Evolutionary conservation across 2,797 vertebrate genomes (phyloP).

Genomic region (Podargus strigoides): DNA sequence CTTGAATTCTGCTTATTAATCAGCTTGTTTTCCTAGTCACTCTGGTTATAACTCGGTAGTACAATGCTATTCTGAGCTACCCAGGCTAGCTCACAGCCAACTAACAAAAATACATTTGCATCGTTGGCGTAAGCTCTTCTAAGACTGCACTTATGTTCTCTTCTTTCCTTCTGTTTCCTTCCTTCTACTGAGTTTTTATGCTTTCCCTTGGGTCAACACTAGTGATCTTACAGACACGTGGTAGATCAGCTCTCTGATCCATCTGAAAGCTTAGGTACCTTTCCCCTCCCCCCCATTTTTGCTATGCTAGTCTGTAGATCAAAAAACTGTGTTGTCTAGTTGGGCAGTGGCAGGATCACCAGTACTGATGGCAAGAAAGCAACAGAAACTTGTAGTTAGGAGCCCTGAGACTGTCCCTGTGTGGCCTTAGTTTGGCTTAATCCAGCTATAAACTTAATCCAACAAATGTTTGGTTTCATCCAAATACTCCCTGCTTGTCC

Average conservation of each 20-base stretch:
- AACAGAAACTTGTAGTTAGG: neutral
- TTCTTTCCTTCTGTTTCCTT: neutral
- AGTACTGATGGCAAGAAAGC: neutral
- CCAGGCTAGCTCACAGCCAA: neutral
- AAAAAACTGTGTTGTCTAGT: neutral
- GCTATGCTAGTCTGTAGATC: neutral
- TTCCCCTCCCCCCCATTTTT: neutral
- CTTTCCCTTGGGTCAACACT: neutral
- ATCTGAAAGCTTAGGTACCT: neutral
- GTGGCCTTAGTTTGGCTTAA: neutral
- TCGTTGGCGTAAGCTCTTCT: neutral
- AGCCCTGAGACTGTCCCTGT: neutral
- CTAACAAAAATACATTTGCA: neutral
- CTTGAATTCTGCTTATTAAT: neutral
- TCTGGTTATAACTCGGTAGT: neutral
- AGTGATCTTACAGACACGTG: neutral
- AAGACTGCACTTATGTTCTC: neutral
- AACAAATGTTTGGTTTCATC: neutral
- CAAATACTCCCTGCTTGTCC: neutral
- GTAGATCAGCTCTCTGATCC: neutral
- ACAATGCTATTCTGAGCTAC: neutral
- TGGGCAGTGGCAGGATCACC: neutral
- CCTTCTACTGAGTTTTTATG: neutral
- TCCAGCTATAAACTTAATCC: neutral
- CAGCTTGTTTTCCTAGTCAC: neutral